Conservation (phyloP, 2,797 vertebrate genomes). For the Gymnoscopelus microlampas region DNA sequence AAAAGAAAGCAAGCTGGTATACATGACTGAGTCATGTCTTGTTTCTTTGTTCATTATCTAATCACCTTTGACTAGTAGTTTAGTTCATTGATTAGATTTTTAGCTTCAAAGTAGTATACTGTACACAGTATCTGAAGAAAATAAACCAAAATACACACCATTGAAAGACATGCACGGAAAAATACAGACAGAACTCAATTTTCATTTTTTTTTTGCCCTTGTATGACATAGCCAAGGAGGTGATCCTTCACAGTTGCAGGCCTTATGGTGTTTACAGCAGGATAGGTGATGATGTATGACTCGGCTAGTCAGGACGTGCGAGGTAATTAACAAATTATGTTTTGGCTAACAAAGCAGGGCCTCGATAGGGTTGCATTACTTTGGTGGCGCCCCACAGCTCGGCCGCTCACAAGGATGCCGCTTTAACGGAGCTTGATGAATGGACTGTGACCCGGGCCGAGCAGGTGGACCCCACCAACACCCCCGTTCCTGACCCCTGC, state of each 20-base stretch:
- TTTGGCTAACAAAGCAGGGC: conserved; percentile 74
- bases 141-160: no score
- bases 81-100: no score
- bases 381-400: conserved; percentile 63
- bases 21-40: no score
- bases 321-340: conserved; percentile 82
- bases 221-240: conserved; percentile 40
- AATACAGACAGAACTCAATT: background rate
- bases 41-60: no score
- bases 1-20: no score
- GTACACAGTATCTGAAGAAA: no score
- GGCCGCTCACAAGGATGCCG: conserved; percentile 58
- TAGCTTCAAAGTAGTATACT: no score
- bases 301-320: conserved; percentile 55
- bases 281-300: conserved; percentile 71
- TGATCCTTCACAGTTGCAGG: conserved; percentile 58
- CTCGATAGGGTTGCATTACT: conserved; percentile 69
- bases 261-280: conserved; percentile 77
- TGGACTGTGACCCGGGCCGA: conserved; percentile 62
- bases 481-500: conserved; percentile 13
- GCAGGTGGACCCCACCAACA: conserved; percentile 66
- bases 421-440: conserved; percentile 77
- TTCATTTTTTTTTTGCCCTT: conserved; percentile 56
- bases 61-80: no score
- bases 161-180: conserved; percentile 16